Conservation (phyloP, 2,113 vertebrate genomes). For the Zapornia atra region DNA sequence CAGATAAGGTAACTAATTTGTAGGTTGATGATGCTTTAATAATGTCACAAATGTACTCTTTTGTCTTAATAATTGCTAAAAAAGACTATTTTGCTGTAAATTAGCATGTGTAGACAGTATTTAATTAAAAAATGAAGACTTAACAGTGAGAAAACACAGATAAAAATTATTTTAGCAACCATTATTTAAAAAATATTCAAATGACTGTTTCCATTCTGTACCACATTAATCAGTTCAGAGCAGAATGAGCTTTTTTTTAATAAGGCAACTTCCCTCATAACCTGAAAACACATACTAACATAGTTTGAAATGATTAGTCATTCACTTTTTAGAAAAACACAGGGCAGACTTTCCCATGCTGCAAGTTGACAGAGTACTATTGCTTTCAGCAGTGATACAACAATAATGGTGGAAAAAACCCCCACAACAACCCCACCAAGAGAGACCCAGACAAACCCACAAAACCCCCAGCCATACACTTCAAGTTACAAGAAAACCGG, state of each 20-base stretch:
- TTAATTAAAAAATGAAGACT: not conserved
- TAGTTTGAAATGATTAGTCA: not conserved
- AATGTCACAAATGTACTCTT: constrained; percentile 43
- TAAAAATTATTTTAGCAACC: not conserved
- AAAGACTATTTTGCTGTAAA: constrained; percentile 19
- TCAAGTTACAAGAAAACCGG: not conserved
- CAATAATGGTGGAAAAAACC: not conserved
- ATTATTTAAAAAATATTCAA: not conserved
- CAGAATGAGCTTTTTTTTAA: not conserved
- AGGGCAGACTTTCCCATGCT: not conserved
- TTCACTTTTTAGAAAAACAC: not conserved
- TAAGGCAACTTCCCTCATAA: not conserved
- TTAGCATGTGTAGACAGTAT: not conserved
- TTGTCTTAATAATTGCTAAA: constrained; percentile 56
- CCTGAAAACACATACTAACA: not conserved
- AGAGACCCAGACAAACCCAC: not conserved
- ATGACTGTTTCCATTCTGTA: not conserved
- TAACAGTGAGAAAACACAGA: not conserved
- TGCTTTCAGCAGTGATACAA: not conserved
- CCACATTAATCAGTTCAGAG: not conserved
- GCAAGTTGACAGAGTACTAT: not conserved
- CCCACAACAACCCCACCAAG: no score
- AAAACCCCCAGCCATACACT: not conserved
- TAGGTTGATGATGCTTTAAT: constrained; percentile 56
- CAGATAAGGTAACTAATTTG: constrained; percentile 66